phyloP scores from a whole-genome alignment of 2,113 vertebrate species.

The Melanotaenia duboulayi region DNA sequence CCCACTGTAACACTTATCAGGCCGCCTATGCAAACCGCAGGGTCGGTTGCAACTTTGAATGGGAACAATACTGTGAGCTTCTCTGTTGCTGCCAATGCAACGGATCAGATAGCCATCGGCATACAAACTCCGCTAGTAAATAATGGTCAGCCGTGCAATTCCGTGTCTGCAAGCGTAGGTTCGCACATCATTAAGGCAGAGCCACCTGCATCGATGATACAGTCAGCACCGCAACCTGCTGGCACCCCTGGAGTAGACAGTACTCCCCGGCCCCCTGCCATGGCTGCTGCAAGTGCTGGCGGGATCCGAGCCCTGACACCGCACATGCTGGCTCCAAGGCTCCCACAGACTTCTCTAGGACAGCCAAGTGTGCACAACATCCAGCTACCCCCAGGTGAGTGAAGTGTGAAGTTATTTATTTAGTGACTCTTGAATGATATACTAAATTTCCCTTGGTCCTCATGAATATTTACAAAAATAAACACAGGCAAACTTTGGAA shows the following conservation, averaged over 20 bases:
- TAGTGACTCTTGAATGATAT: not conserved
- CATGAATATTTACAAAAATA: not conserved
- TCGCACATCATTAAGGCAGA: conserved; percentile 87
- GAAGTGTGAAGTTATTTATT: not conserved
- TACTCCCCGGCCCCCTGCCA: conserved; percentile 84
- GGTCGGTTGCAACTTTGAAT: conserved; percentile 80
- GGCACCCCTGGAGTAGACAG: conserved; percentile 78
- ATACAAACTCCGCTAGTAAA: conserved; percentile 52
- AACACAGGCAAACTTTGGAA: not conserved
- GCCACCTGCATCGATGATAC: conserved; percentile 88
- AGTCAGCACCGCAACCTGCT: conserved; percentile 83
- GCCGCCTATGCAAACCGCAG: conserved; percentile 85
- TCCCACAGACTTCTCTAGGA: conserved; percentile 88
- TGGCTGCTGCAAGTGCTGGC: conserved; percentile 72
- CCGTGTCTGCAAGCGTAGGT: conserved; percentile 64
- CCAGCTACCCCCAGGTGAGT: conserved; percentile 96
- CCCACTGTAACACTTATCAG: conserved; percentile 84
- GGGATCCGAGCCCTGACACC: conserved; percentile 89
- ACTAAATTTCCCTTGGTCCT: not conserved
- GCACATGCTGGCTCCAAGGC: conserved; percentile 92
- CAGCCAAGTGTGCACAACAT: conserved; percentile 96
- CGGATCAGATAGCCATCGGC: conserved; percentile 66
- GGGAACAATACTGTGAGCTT: conserved; percentile 68
- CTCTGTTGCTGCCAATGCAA: conserved; percentile 42
- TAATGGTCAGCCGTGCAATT: conserved; percentile 54